A percentile compares a stretch with the other conserved stretches of the same genome.
phyloP scores from a whole-genome alignment of 1,140 invertebrate genomes.

The Pachypeltis micranthus region DNA sequence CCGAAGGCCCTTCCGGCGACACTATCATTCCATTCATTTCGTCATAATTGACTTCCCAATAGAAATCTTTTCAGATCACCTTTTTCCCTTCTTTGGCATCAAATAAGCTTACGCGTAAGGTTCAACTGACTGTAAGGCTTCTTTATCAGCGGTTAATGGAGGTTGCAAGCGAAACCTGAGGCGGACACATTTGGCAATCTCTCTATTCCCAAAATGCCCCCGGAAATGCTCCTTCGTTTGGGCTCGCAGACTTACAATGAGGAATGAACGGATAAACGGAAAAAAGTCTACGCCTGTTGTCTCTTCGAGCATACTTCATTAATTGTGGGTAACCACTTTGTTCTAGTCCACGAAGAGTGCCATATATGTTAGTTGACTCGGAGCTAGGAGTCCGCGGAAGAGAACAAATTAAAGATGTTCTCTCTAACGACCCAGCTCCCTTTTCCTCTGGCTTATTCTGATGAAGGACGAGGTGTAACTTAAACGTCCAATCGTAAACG shows the following conservation, averaged over 20 bases:
- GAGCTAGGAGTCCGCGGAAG: conserved; percentile 37
- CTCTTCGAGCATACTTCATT: conserved; percentile 73
- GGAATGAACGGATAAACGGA: conserved; percentile 48
- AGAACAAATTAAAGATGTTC: conserved; percentile 37
- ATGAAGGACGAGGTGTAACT: conserved; percentile 56
- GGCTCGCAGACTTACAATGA: conserved; percentile 28
- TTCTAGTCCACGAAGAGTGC: conserved; percentile 72
- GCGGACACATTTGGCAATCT: conserved; percentile 69
- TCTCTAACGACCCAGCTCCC: conserved; percentile 47
- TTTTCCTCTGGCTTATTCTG: conserved; percentile 64
- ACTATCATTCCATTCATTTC: conserved; percentile 19
- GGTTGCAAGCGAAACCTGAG: conserved; percentile 72
- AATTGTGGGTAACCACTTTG: conserved; percentile 83
- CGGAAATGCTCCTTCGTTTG: conserved; percentile 45
- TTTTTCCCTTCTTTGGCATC: conserved; percentile 75
- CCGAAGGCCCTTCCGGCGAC: conserved; percentile 18
- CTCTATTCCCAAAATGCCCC: conserved; percentile 73
- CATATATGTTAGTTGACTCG: conserved; percentile 36
- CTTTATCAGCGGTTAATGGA: conserved; percentile 60
- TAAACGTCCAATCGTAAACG: conserved; percentile 72
- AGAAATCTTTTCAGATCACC: conserved; percentile 85
- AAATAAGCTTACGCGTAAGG: conserved; percentile 71
- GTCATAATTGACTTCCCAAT: conserved; percentile 69
- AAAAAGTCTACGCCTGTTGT: conserved; percentile 59
- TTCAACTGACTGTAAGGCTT: conserved; percentile 62